Base-by-base conservation (phyloP, 2,888 invertebrate species). In the Ganaspis brasiliensis region DNA sequence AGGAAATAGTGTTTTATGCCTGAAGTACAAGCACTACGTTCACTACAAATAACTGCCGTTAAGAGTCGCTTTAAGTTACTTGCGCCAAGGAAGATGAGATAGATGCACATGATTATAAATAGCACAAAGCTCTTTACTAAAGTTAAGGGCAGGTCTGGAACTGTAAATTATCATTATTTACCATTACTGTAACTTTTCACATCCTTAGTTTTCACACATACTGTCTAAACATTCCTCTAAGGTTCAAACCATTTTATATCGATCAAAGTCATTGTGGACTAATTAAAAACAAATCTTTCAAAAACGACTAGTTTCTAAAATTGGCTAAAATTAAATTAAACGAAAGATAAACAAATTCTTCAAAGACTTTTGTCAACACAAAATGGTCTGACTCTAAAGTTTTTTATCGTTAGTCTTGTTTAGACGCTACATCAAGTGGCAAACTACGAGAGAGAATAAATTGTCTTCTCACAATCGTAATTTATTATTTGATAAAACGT, bases 91-190 rank as follows among this genome's bases (percentile, higher is more conserved):
- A 85, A 86, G 83, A 87, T 84, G 83, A 86, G 83, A 86, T 86
- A 86, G 83, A 82, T 91, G 91, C 91, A 91, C 91, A 91, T 84
- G 87, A 90, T 89, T 90, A 88, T 89, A 90, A 88, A 91, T 89
- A 90, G 91, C 91, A 91, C 91, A 91, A 90, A 90, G 87, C 87
- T 89, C 87, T 85, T 80, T 82, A 84, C 81, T 77, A 81, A 81
- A 79, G 83, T 85, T 83, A 83, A 81, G 85, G 85, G 86, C 85
- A 83, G 78, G 82, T 86, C 86, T 86, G 87, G 83, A 87, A 89
- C 81, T 89, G 88, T 89, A 89, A 86, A 89, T 87, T 88, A 88
- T n/a, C 83, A 72, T 59, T 75, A 40, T 75, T 59, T 59, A 37
- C 37, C n/a, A 81, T 85, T 83, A 84, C 81, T 85, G 83, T 82